A percentile compares a stretch with the other conserved stretches of the same genome.
Evolutionary conservation across 2,888 invertebrate genomes (phyloP).

Genomic region (Ephialtes manifestator): DNA sequence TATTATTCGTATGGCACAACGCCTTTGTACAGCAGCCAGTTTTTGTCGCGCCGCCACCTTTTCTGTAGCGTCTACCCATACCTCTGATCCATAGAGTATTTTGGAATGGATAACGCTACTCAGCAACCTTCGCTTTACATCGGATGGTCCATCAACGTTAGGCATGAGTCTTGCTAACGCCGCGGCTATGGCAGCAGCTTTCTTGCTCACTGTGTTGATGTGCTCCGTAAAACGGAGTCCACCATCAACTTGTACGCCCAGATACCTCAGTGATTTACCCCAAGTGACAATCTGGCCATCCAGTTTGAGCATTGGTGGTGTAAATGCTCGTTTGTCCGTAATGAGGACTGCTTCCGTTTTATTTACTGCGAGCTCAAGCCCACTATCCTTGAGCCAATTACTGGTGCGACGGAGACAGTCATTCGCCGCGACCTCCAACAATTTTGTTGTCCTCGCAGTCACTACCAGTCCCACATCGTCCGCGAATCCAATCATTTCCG

Average conservation of each 20-base stretch:
- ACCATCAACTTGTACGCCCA: too few relatives aligned
- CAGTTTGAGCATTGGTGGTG: too few relatives aligned
- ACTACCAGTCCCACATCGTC: too few relatives aligned
- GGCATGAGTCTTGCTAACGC: neutral
- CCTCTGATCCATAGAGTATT: neutral
- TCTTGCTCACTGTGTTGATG: too few relatives aligned
- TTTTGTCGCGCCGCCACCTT: neutral
- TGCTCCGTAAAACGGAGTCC: too few relatives aligned
- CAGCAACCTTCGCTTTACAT: neutral
- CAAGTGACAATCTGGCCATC: too few relatives aligned
- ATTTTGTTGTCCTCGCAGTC: neutral
- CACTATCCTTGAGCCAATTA: neutral
- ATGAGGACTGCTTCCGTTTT: too few relatives aligned
- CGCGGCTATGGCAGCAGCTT: too few relatives aligned
- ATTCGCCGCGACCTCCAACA: neutral
- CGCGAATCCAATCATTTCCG: too few relatives aligned
- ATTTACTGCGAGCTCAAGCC: neutral
- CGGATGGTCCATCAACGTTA: neutral
- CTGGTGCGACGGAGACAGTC: neutral
- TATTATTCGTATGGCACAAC: too few relatives aligned
- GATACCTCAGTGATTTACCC: too few relatives aligned
- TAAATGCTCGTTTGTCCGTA: too few relatives aligned
- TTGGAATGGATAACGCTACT: neutral
- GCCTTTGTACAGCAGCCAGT: neutral
- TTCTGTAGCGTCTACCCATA: neutral